Percentiles rank a stretch among this genome's conserved stretches.
Evolutionary conservation across 2,113 vertebrate genomes (phyloP).

Genomic region (Bolborhynchus lineola): DNA sequence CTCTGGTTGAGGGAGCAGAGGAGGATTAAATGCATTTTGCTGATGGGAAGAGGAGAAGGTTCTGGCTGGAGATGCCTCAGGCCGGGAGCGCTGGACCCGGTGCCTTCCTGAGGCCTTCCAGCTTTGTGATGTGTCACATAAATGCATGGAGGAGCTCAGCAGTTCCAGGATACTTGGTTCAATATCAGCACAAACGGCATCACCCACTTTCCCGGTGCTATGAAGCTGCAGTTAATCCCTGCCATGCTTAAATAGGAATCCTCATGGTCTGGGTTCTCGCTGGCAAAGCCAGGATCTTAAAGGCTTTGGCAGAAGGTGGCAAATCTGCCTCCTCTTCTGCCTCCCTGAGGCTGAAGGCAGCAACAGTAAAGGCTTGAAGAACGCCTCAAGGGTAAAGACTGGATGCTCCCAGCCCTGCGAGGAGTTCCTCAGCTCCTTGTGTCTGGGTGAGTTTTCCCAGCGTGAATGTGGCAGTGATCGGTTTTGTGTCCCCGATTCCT

Average conservation of each 20-base stretch:
- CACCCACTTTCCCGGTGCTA: accelerated
- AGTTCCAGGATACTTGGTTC: accelerated
- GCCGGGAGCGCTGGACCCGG: not conserved
- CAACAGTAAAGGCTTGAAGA: not conserved
- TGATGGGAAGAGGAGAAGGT: not conserved
- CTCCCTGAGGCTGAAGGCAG: not conserved
- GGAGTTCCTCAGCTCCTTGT: not conserved
- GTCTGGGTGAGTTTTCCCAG: not conserved
- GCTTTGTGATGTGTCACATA: not conserved
- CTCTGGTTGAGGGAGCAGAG: not conserved
- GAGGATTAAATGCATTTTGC: not conserved
- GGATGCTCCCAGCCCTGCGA: not conserved
- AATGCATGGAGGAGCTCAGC: not conserved
- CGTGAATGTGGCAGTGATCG: accelerated
- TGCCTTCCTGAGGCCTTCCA: not conserved
- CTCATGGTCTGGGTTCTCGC: not conserved
- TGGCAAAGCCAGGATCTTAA: not conserved
- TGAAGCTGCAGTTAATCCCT: accelerated
- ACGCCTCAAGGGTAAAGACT: not conserved
- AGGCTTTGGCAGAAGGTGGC: not conserved
- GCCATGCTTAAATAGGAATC: accelerated
- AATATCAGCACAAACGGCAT: accelerated
- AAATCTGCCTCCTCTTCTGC: not conserved
- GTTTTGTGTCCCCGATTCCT: not conserved
- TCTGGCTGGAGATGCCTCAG: not conserved